These are phyloP conservation scores for Empidonax traillii DNA, from an alignment of 2,113 vertebrate genomes.

Conservation along the genomic window DNA sequence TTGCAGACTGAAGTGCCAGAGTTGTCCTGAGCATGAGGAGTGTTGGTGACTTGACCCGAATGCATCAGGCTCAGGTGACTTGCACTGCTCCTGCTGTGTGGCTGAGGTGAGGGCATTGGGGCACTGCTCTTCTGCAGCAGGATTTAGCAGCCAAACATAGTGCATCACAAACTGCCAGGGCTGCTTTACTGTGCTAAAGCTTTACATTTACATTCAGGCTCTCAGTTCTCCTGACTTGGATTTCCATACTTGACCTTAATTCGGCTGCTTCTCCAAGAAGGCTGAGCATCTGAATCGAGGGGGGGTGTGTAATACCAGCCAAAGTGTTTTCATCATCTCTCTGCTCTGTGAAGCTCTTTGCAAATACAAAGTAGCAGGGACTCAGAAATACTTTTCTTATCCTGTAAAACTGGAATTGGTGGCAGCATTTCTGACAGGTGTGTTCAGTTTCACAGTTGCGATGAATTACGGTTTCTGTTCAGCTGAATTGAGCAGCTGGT, in stretches of 20 bases:
- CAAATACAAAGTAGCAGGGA: background rate
- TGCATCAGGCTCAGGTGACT: background rate
- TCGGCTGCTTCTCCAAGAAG: background rate
- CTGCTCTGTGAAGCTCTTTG: background rate
- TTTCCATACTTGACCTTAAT: constrained; percentile 4
- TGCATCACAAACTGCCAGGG: background rate
- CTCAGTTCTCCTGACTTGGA: background rate
- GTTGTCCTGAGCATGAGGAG: background rate
- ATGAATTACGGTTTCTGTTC: background rate
- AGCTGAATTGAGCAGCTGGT: background rate
- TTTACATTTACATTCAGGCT: background rate
- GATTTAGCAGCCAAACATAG: background rate
- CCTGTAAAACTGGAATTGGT: background rate
- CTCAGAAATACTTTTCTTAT: background rate
- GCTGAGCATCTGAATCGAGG: background rate
- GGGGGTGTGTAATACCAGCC: background rate
- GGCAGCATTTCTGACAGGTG: background rate
- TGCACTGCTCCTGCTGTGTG: background rate
- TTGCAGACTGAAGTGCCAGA: background rate
- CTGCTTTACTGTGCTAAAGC: background rate
- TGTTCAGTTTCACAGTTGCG: background rate
- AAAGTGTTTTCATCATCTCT: background rate
- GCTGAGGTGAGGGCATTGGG: background rate
- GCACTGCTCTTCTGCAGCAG: background rate
- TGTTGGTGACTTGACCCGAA: background rate